Conservation (phyloP, 2,888 invertebrate genomes). For the Mimas tiliae region DNA sequence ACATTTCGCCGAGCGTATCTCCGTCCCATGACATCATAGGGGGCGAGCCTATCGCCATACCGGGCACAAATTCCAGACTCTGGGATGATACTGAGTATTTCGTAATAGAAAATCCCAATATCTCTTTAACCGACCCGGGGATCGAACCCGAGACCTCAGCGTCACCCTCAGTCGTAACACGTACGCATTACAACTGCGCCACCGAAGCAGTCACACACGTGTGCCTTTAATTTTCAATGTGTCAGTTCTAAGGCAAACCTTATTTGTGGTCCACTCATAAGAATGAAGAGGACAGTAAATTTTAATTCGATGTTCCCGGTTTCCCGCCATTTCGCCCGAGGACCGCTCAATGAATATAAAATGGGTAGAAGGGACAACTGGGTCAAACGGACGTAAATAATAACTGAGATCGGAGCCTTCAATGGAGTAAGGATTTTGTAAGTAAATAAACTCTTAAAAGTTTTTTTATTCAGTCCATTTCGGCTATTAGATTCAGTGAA, state of each 20-base stretch:
- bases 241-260: constrained; percentile 34
- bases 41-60: too few species aligned
- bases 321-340: constrained; percentile 38
- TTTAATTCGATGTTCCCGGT: constrained; percentile 28
- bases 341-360: constrained; percentile 43
- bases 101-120: too few species aligned
- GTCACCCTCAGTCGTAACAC: too few species aligned
- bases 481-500: background rate
- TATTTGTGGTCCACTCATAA: constrained; percentile 46
- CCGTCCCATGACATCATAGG: too few species aligned
- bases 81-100: too few species aligned
- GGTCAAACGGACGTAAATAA: constrained; percentile 36
- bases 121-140: too few species aligned
- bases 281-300: constrained; percentile 46
- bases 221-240: background rate
- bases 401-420: constrained; percentile 25
- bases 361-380: constrained; percentile 34
- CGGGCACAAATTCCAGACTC: too few species aligned
- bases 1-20: too few species aligned
- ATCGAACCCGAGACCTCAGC: too few species aligned
- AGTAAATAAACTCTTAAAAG: background rate
- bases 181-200: too few species aligned
- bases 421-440: background rate
- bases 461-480: background rate
- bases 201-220: constrained; percentile 4